A percentile compares a stretch with the other conserved stretches of the same genome.
These are phyloP conservation scores for Ophioninae sp. DNA, from an alignment of 2,888 invertebrate genomes.

Conservation along the genomic window DNA sequence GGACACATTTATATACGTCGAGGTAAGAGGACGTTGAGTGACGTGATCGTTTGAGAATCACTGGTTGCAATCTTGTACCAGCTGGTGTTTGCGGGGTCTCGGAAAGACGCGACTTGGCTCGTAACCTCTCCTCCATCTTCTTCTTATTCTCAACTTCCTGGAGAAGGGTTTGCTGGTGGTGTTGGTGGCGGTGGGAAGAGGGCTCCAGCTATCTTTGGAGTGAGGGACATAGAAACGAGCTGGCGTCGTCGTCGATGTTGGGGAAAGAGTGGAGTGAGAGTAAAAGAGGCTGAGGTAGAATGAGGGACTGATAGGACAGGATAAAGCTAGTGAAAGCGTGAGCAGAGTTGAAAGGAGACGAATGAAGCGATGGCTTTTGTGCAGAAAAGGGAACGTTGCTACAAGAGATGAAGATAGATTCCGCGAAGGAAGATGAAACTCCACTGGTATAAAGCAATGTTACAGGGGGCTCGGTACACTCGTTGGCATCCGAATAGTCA, in stretches of 20 bases:
- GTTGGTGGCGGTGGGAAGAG: constrained; percentile 52
- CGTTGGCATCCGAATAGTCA: constrained; percentile 32
- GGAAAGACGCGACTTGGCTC: constrained; percentile 74
- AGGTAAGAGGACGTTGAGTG: constrained; percentile 52
- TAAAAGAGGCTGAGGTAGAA: constrained; percentile 20
- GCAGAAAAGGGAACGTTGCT: constrained; percentile 23
- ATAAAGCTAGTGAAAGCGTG: constrained; percentile 52
- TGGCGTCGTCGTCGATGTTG: constrained; percentile 51
- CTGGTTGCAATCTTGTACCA: constrained; percentile 80
- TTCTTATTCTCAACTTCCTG: constrained; percentile 34
- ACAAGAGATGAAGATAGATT: constrained; percentile 52
- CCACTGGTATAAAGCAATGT: constrained; percentile 10
- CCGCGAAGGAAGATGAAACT: constrained; percentile 50
- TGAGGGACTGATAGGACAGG: constrained; percentile 22
- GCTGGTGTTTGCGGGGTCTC: constrained; percentile 77
- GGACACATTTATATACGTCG: constrained; percentile 18
- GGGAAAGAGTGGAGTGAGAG: constrained; percentile 49
- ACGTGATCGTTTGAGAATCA: constrained; percentile 73
- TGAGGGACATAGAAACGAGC: constrained; percentile 71
- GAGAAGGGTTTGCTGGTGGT: constrained; percentile 42
- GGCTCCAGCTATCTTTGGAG: constrained; percentile 66
- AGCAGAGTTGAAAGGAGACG: constrained; percentile 45
- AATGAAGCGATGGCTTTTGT: constrained; percentile 20
- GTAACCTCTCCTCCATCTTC: constrained; percentile 70
- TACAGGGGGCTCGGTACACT: neutral